These are phyloP conservation scores for Lates calcarifer DNA, from an alignment of 2,113 vertebrate species.

Conservation along the genomic window DNA sequence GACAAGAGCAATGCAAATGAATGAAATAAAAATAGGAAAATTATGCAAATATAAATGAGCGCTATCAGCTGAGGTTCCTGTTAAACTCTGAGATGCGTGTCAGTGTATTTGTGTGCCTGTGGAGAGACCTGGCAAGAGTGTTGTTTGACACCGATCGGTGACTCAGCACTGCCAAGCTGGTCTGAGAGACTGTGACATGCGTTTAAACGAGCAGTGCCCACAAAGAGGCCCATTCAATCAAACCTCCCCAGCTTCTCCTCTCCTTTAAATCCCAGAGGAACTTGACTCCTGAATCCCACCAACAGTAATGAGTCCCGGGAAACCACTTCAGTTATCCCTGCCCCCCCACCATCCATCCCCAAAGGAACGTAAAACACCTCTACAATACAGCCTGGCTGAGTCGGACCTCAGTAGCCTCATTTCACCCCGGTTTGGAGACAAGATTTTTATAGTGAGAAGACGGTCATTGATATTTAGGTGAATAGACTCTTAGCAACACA, in stretches of 20 bases:
- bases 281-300: constrained; percentile 67
- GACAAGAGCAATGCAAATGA: not conserved
- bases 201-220: constrained; percentile 76
- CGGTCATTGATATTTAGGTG: constrained; percentile 28
- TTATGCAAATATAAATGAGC: constrained; percentile 1
- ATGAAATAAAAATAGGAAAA: too few species aligned
- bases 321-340: constrained; percentile 61
- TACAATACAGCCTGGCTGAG: constrained; percentile 48
- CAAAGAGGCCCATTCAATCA: constrained; percentile 79
- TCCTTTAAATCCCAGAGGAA: constrained; percentile 74
- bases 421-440: constrained; percentile 34
- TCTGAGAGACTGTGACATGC: constrained; percentile 79
- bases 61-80: constrained; percentile 5
- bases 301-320: constrained; percentile 71
- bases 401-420: constrained; percentile 43
- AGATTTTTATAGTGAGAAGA: constrained; percentile 42
- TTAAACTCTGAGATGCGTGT: constrained; percentile 31
- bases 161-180: constrained; percentile 73
- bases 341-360: not conserved
- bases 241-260: constrained; percentile 51
- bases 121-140: constrained; percentile 42
- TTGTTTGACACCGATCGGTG: constrained; percentile 53
- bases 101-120: constrained; percentile 39
- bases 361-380: constrained; percentile 54
- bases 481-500: constrained; percentile 60